Evolutionary conservation across 2,113 vertebrate species (phyloP).

Genomic region (Strigops habroptila): DNA sequence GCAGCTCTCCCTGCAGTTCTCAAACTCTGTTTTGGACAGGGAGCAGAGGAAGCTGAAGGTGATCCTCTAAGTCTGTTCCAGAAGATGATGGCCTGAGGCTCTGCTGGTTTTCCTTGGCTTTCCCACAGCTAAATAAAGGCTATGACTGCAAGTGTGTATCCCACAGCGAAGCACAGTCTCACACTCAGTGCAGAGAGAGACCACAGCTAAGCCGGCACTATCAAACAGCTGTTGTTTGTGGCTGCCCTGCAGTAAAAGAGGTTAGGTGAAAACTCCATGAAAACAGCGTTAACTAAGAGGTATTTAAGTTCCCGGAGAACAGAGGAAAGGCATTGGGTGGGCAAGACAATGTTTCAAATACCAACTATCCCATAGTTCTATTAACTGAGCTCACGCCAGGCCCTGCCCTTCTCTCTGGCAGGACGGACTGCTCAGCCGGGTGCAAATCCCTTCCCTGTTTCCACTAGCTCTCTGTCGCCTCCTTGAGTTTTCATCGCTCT

Average conservation of each 20-base stretch:
- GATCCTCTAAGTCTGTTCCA: neutral
- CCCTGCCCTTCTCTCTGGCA: neutral
- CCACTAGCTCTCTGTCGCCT: neutral
- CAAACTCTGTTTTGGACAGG: neutral
- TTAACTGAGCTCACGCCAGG: neutral
- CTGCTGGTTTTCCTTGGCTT: neutral
- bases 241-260: neutral
- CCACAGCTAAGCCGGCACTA: accelerated
- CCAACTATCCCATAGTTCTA: accelerated
- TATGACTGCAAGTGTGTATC: neutral
- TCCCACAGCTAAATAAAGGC: neutral
- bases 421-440: neutral
- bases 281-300: neutral
- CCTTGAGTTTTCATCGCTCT: neutral
- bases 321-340: neutral
- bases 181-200: accelerated
- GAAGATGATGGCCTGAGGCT: neutral
- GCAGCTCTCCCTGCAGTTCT: neutral
- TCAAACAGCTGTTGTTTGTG: neutral
- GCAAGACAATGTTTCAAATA: neutral
- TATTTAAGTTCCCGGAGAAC: neutral
- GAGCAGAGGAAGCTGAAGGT: neutral
- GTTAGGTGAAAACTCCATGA: neutral
- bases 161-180: neutral
- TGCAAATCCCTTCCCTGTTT: neutral